Evolutionary conservation across 2,888 invertebrate genomes (phyloP).

Genomic region (Ischnus inquisitorius): DNA sequence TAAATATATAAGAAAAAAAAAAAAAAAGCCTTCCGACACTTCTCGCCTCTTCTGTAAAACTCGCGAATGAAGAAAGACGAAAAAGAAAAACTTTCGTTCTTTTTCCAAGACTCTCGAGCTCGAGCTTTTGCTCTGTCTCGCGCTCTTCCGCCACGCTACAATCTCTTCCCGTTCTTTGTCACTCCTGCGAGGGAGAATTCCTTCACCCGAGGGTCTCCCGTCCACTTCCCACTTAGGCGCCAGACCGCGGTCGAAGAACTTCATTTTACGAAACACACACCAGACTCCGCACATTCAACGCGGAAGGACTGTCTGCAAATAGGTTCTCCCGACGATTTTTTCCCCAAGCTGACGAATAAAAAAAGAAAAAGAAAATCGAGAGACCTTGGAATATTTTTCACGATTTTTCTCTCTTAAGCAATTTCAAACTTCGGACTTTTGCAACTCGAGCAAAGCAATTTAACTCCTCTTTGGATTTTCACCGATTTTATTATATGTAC

Average conservation of each 20-base stretch:
- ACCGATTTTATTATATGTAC: neutral
- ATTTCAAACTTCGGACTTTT: constrained; percentile 13
- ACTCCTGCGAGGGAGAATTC: neutral
- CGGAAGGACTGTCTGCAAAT: constrained; percentile 16
- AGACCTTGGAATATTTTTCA: constrained; percentile 20
- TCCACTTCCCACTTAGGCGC: neutral
- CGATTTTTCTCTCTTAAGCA: neutral
- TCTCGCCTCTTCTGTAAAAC: neutral
- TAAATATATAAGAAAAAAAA: constrained; percentile 30
- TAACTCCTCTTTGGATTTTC: neutral
- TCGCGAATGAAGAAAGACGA: neutral
- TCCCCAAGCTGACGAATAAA: neutral
- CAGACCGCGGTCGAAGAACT: constrained; percentile 20
- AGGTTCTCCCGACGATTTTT: constrained; percentile 23
- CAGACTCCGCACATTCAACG: constrained; percentile 7
- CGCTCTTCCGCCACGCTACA: neutral
- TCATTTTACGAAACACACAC: constrained; percentile 12
- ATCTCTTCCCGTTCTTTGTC: neutral
- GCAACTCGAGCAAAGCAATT: neutral
- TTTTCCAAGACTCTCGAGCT: neutral
- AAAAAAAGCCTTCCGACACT: neutral
- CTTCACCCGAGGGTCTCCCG: neutral
- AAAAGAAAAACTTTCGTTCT: constrained; percentile 20
- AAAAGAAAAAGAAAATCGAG: neutral
- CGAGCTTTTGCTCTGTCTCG: neutral